These are phyloP conservation scores for Ateles fusciceps DNA, from an alignment of 2,797 vertebrate species.

Conservation along the genomic window DNA sequence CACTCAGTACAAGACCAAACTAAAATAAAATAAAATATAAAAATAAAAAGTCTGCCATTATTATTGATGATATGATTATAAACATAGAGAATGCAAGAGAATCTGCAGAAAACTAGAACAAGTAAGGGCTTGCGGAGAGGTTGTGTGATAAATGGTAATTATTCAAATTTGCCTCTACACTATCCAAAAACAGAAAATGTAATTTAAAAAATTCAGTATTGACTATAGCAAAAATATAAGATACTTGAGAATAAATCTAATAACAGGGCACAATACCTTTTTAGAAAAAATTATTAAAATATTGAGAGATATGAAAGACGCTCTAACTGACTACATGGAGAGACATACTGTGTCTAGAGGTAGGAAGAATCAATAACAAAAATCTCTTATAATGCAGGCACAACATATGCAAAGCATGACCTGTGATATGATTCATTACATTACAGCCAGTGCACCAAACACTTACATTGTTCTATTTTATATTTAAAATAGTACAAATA, in stretches of 20 bases:
- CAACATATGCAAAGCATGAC: conserved; percentile 4
- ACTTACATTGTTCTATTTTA: conserved; percentile 42
- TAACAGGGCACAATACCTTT: not conserved
- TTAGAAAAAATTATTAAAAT: not conserved
- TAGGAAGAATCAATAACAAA: conserved; percentile 6
- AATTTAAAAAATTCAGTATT: not conserved
- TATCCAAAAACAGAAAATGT: not conserved
- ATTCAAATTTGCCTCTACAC: not conserved
- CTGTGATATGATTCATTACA: conserved; percentile 43
- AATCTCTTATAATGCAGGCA: not conserved
- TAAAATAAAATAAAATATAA: not conserved
- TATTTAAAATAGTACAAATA: conserved; percentile 53
- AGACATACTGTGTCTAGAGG: not conserved
- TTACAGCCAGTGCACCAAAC: conserved; percentile 51
- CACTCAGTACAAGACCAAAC: not conserved
- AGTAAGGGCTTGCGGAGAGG: not conserved
- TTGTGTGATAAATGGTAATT: not conserved
- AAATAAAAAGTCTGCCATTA: not conserved
- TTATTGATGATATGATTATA: not conserved
- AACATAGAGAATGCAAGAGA: not conserved
- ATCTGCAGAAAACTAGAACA: not conserved
- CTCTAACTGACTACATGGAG: not conserved
- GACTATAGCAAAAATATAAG: not conserved
- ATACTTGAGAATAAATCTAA: conserved; percentile 2
- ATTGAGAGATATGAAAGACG: not conserved